Conservation (phyloP, 2,797 vertebrate genomes). For the Carcharodon carcharias region DNA sequence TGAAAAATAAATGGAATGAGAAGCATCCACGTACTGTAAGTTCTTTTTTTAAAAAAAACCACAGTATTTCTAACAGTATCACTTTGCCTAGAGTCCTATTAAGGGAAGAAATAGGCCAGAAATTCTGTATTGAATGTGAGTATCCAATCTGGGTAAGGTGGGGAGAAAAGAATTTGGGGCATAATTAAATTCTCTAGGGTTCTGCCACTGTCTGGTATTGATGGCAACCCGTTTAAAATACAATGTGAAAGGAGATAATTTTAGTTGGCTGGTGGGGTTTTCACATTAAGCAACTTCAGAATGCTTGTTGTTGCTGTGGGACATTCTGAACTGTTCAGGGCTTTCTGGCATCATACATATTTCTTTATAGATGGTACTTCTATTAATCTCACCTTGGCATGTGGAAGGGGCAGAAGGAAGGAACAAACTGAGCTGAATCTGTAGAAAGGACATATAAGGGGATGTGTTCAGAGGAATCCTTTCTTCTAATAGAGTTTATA, state of each 20-base stretch:
- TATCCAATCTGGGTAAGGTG: neutral
- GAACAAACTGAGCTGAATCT: neutral
- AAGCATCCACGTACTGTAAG: neutral
- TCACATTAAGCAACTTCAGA: neutral
- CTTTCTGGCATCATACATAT: neutral
- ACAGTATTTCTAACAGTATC: neutral
- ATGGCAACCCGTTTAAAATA: neutral
- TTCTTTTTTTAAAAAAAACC: neutral
- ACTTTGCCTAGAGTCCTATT: neutral
- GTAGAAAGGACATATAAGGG: neutral
- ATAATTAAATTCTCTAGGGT: neutral
- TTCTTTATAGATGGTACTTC: neutral
- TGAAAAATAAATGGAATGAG: neutral
- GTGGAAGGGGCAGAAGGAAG: neutral
- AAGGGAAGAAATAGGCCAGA: neutral
- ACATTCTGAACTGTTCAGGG: neutral
- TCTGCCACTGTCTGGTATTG: neutral
- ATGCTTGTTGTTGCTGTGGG: neutral
- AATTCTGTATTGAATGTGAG: neutral
- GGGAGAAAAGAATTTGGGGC: neutral
- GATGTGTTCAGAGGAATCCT: neutral
- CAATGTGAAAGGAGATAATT: neutral
- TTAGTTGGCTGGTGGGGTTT: neutral
- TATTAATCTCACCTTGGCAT: neutral
- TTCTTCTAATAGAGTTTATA: neutral